Evolutionary conservation across 2,888 invertebrate species (phyloP).

Genomic region (Melanchra persicariae): DNA sequence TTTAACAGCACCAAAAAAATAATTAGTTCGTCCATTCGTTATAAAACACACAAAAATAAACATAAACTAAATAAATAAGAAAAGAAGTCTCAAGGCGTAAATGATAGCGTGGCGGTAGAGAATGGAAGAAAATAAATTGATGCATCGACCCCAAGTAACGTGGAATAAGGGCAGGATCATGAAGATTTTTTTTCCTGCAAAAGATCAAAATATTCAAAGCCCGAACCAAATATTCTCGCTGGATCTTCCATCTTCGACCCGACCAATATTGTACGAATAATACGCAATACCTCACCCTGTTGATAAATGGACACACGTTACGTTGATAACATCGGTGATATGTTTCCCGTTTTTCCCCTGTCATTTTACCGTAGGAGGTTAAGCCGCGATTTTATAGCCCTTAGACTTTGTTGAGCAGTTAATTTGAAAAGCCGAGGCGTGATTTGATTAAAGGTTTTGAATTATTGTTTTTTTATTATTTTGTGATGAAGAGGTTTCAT

Average conservation of each 20-base stretch:
- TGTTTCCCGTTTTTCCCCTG: constrained; percentile 70
- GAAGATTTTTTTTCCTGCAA: neutral
- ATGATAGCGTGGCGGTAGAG: neutral
- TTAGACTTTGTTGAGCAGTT: constrained; percentile 29
- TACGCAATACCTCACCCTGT: constrained; percentile 76
- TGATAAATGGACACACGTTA: constrained; percentile 80
- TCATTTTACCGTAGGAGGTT: constrained; percentile 60
- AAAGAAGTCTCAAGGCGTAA: too few relatives aligned
- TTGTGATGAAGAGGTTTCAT: neutral
- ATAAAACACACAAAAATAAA: too few relatives aligned
- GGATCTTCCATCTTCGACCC: constrained; percentile 40
- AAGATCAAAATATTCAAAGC: neutral
- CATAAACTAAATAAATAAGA: too few relatives aligned
- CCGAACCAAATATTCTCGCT: constrained; percentile 27
- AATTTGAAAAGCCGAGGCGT: constrained; percentile 39
- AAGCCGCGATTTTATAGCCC: constrained; percentile 43
- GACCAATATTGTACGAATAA: constrained; percentile 76
- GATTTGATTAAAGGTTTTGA: constrained; percentile 23
- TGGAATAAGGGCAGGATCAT: too few relatives aligned
- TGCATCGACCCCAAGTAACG: neutral
- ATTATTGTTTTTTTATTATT: constrained; percentile 17
- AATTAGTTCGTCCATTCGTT: too few relatives aligned
- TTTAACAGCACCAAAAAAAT: too few relatives aligned
- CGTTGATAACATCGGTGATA: constrained; percentile 76
- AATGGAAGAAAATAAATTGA: neutral